Base-by-base conservation (phyloP, 2,888 invertebrate genomes). In the Seira musarum region DNA sequence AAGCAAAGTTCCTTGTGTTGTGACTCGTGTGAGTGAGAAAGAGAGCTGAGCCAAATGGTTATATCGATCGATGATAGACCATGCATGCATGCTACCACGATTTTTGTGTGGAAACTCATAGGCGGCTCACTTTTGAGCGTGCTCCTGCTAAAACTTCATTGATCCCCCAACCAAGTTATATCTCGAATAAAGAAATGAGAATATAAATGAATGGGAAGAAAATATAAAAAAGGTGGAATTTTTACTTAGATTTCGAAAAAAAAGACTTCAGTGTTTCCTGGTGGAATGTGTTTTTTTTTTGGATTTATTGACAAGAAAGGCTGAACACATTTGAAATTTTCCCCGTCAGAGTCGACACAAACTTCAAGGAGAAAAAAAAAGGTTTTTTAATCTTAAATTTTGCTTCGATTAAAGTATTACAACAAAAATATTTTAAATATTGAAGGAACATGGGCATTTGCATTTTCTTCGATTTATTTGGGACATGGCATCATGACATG, bases 1-100 rank as follows among this genome's bases (percentile, higher is more conserved):
- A n/a, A 40, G 6, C 13, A 40, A 40, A 40, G 40, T 40, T 40
- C 6, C 40, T 40, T 40, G 40, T 40, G 40, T 40, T 8, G 40
- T 40, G 40, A 40, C 40, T 40, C 13, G 64, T 76, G 65, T 70
- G 60, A 69, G 66, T 24, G 46, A 22, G 68, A 40, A 63, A 21
- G 24, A 6, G 67, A 78, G 40, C 13, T 40, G 40, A 40, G 78
- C 71, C 72, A 78, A 78, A 78, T 72, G 71, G 78, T 61, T 72
- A 72, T 71, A 72, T 78, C 78, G 78, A 78, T 78, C 78, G 78
- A 72, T n/a, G n/a, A n/a, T 78, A 65, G 67, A 72, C 65, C 77
- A 77, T n/a, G 40, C 40, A 40, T 40, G 40, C 40, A 40, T 72
- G 78, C 78, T 78, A 78, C 40, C 40, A 40, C 40, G 66, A 72